Percentiles rank a stretch among this genome's conserved stretches.
Evolutionary conservation across 2,797 vertebrate species (phyloP).

Genomic region (Cynopterus sphinx): DNA sequence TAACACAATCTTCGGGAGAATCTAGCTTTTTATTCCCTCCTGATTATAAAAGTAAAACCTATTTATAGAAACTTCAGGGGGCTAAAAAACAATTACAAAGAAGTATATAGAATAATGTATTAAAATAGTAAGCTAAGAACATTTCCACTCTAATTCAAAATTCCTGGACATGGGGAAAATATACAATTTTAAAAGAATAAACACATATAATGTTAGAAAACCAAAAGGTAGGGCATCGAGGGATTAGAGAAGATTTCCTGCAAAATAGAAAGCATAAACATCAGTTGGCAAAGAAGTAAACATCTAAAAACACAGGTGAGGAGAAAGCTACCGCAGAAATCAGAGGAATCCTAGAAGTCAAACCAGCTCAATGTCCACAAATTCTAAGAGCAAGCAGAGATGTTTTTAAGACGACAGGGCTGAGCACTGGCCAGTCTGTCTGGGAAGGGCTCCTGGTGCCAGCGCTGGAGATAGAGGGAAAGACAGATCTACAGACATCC

Average conservation of each 20-base stretch:
- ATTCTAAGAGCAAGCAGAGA: not conserved
- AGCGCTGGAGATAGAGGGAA: not conserved
- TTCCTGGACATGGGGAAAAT: slow-evolving; percentile 1
- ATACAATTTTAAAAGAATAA: not conserved
- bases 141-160: slow-evolving; percentile 10
- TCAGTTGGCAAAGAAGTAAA: not conserved
- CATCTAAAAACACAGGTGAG: not conserved
- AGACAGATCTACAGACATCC: not conserved
- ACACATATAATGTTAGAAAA: not conserved
- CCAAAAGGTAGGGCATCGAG: not conserved
- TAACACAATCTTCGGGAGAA: slow-evolving; percentile 2
- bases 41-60: slow-evolving; percentile 27
- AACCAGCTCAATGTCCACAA: not conserved
- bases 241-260: not conserved
- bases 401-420: not conserved
- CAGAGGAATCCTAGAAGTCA: not conserved
- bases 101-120: not conserved
- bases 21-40: not conserved
- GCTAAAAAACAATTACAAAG: not conserved
- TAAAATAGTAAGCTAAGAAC: slow-evolving; percentile 41
- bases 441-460: not conserved
- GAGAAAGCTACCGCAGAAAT: not conserved
- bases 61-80: not conserved
- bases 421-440: not conserved
- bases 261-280: not conserved